These are phyloP conservation scores for Odontomachus brunneus DNA, from an alignment of 1,140 invertebrate genomes.

Conservation along the genomic window DNA sequence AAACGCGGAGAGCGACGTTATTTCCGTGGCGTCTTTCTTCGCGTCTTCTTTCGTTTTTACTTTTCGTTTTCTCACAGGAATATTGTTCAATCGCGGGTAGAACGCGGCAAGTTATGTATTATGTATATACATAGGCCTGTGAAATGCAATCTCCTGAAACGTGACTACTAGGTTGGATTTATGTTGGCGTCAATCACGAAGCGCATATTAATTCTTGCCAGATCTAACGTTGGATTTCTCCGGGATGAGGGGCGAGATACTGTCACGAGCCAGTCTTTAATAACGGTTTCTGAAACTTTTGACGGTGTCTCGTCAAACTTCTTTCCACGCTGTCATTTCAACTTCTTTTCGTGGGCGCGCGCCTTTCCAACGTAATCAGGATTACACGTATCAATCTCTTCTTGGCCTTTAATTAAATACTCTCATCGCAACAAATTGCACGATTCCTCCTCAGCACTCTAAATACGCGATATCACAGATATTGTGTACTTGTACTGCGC, in stretches of 20 bases:
- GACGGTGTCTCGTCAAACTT: neutral
- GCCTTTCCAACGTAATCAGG: neutral
- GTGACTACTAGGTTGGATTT: conserved; percentile 60
- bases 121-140: neutral
- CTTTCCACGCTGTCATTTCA: conserved; percentile 32
- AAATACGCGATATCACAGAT: too few species aligned
- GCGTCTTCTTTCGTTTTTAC: neutral
- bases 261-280: conserved; percentile 45
- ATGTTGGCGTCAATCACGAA: conserved; percentile 57
- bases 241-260: conserved; percentile 1
- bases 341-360: conserved; percentile 8
- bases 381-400: too few species aligned
- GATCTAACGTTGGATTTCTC: conserved; percentile 44
- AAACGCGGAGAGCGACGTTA: conserved; percentile 20
- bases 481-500: too few species aligned
- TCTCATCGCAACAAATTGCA: too few species aligned
- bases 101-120: conserved; percentile 50
- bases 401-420: too few species aligned
- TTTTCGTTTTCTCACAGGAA: conserved; percentile 10
- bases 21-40: neutral
- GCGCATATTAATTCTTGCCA: conserved; percentile 57
- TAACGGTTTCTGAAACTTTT: conserved; percentile 40
- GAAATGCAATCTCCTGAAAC: conserved; percentile 55
- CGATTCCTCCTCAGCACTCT: too few species aligned
- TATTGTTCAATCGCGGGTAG: conserved; percentile 21